Percentiles rank a stretch among this genome's conserved stretches.
Evolutionary conservation across 2,888 invertebrate genomes (phyloP).

Genomic region (Acanthosepion lycidas): DNA sequence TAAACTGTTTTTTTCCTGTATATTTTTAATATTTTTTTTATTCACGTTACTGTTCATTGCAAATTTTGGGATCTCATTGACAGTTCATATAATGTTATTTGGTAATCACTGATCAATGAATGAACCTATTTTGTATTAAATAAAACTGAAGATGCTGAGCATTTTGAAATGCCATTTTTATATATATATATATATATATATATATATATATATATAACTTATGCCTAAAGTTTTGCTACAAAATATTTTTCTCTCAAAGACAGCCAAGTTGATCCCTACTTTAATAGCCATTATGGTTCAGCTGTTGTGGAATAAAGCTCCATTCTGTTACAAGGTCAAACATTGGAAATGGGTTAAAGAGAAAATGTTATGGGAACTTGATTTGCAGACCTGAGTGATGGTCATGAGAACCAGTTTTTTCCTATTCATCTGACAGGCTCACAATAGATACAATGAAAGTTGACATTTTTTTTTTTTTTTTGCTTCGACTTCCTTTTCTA

Average conservation of each 20-base stretch:
- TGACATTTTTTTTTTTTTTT: background rate
- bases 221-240: background rate
- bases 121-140: background rate
- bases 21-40: too few species aligned
- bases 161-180: background rate
- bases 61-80: too few species aligned
- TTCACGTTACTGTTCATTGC: too few species aligned
- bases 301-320: constrained; percentile 17
- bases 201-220: background rate
- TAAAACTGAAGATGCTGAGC: background rate
- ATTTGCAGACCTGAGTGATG: background rate
- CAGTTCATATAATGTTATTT: too few species aligned
- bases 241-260: background rate
- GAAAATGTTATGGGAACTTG: constrained; percentile 9
- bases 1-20: too few species aligned
- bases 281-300: background rate
- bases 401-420: constrained; percentile 1
- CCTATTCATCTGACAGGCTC: background rate
- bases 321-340: background rate
- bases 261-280: background rate
- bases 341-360: background rate
- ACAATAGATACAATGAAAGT: too few species aligned
- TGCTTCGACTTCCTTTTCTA: background rate
- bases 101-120: background rate
- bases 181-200: background rate